A percentile compares a stretch with the other conserved stretches of the same genome.
These are phyloP conservation scores for Hydra vulgaris DNA, from an alignment of 30 jellyfish, hydroid and myxozoan genomes.

Conservation along the genomic window DNA sequence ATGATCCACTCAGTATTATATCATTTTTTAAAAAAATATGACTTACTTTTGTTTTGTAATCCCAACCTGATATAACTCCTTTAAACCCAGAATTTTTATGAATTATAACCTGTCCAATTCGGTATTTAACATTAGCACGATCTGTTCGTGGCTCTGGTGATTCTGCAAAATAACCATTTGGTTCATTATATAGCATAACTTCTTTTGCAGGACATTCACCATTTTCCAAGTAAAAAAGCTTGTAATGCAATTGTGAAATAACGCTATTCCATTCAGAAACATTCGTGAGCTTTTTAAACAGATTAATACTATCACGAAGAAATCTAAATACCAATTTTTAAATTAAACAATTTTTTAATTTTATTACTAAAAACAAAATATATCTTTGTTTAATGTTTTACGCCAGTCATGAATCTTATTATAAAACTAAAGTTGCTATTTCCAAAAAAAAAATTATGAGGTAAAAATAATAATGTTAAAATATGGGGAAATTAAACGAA, in stretches of 20 bases:
- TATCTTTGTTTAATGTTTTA: no score
- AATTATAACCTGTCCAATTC: conserved; percentile 88
- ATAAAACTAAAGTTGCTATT: no score
- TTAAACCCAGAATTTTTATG: conserved; percentile 80
- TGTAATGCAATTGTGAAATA: background rate
- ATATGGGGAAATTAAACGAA: no score
- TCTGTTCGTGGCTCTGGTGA: conserved; percentile 60
- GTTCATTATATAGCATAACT: conserved; percentile 48
- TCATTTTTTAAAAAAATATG: background rate
- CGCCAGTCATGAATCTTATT: no score
- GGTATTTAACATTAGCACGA: conserved; percentile 47
- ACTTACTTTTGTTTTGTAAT: conserved; percentile 59
- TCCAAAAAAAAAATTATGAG: no score
- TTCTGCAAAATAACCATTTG: conserved; percentile 64
- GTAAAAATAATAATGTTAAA: no score
- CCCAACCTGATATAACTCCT: conserved; percentile 96
- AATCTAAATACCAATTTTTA: conserved; percentile 1
- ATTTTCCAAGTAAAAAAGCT: conserved; percentile 12
- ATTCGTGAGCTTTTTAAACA: conserved; percentile 9
- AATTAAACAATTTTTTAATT: background rate
- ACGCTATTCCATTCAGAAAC: conserved; percentile 16
- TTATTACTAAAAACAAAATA: no score
- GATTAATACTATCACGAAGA: conserved; percentile 7
- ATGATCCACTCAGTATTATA: no score
- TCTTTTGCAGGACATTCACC: conserved; percentile 97